A percentile compares a stretch with the other conserved stretches of the same genome.
These are phyloP conservation scores for Agriopis aurantiaria DNA, from an alignment of 2,888 invertebrate genomes.

Conservation along the genomic window DNA sequence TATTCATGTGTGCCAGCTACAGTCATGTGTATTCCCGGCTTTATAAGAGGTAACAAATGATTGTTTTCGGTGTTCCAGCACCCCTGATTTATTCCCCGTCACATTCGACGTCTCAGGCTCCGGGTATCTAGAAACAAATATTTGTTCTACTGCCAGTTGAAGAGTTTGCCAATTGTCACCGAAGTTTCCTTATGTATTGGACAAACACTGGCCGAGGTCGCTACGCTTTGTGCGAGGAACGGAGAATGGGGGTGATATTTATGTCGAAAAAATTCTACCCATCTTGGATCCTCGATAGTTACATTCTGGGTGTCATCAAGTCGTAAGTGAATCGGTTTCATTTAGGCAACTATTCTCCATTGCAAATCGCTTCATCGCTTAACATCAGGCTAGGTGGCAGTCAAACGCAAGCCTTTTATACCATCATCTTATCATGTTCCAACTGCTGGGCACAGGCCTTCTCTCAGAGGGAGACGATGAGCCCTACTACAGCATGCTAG, in stretches of 20 bases:
- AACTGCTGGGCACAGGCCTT: no score
- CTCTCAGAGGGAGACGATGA: no score
- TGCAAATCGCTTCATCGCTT: no score
- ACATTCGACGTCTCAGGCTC: slow-evolving; percentile 10
- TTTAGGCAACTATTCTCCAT: no score
- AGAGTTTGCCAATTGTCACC: slow-evolving; percentile 10
- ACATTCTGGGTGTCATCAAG: no score
- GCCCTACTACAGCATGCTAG: no score
- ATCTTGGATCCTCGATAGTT: background rate
- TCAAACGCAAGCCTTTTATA: no score
- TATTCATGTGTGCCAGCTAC: no score
- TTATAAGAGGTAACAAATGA: slow-evolving; percentile 1
- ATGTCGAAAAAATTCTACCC: background rate
- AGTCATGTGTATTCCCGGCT: no score
- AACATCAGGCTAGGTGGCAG: no score
- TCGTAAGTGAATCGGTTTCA: no score
- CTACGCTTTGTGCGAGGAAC: background rate
- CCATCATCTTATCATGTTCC: no score
- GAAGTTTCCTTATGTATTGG: slow-evolving; percentile 17
- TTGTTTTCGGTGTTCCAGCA: background rate
- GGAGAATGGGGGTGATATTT: background rate
- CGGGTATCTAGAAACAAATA: slow-evolving; percentile 12
- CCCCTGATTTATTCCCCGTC: slow-evolving; percentile 24
- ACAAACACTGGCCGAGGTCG: slow-evolving; percentile 15
- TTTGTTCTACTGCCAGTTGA: slow-evolving; percentile 15